Evolutionary conservation across 2,113 vertebrate species (phyloP).

Genomic region (Vanacampus margaritifer): DNA sequence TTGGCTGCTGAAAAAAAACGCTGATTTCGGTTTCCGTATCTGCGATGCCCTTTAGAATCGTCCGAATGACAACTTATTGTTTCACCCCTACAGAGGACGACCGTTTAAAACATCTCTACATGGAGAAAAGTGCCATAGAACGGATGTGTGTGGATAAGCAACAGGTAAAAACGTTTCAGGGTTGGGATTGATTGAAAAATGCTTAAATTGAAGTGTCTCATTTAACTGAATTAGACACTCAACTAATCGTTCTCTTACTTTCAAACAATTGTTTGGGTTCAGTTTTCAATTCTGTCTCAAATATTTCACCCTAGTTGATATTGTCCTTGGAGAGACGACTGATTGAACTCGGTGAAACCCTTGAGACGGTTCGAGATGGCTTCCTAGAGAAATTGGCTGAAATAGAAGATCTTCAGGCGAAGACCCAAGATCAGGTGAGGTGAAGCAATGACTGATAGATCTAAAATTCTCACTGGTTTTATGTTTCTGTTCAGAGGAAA

Average conservation of each 20-base stretch:
- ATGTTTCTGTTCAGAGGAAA: slow-evolving; percentile 15
- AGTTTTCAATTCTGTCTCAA: neutral
- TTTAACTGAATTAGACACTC: no score
- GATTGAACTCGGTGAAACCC: slow-evolving; percentile 67
- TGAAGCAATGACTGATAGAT: neutral
- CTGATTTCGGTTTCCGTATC: no score
- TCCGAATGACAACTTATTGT: neutral
- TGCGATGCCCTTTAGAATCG: no score
- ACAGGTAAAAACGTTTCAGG: slow-evolving; percentile 65
- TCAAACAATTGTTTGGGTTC: no score
- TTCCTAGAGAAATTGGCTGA: slow-evolving; percentile 62
- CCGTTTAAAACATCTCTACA: slow-evolving; percentile 44
- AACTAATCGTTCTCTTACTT: no score
- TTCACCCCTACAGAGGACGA: slow-evolving; percentile 30
- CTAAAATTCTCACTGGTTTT: neutral
- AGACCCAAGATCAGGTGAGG: slow-evolving; percentile 53
- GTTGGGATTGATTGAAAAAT: no score
- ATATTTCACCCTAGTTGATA: slow-evolving; percentile 69
- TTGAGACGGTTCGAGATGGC: slow-evolving; percentile 67
- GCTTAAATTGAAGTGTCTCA: no score
- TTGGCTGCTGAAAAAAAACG: no score
- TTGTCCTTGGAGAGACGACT: slow-evolving; percentile 76
- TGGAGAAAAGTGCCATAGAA: slow-evolving; percentile 67
- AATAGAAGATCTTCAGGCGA: slow-evolving; percentile 56
- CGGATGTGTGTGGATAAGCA: slow-evolving; percentile 77